Conservation (phyloP, 2,113 vertebrate genomes). For the Mixornis gularis region DNA sequence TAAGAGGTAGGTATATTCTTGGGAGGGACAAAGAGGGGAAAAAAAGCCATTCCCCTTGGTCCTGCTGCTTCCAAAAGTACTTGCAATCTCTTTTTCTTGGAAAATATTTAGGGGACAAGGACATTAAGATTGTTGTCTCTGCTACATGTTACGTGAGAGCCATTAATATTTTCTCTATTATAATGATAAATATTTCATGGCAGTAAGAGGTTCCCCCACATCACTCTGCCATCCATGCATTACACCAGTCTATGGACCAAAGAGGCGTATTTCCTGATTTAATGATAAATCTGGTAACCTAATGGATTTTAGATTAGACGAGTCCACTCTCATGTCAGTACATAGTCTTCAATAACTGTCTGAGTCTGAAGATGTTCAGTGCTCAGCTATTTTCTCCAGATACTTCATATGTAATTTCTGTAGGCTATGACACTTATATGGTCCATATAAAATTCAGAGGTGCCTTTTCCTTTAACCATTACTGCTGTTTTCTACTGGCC, state of each 20-base stretch:
- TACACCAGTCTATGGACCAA: not conserved
- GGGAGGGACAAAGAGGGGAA: not conserved
- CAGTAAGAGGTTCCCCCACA: not conserved
- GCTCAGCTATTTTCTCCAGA: not conserved
- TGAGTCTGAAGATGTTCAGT: not conserved
- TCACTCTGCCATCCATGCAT: not conserved
- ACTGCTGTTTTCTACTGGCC: not conserved
- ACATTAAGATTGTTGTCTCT: slow-evolving; percentile 32
- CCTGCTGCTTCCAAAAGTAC: not conserved
- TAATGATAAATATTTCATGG: not conserved
- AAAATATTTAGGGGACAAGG: slow-evolving; percentile 27
- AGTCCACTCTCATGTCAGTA: not conserved
- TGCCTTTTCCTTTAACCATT: not conserved
- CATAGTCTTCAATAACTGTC: not conserved
- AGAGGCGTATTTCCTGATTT: slow-evolving; percentile 10
- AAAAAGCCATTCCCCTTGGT: not conserved
- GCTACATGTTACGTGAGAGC: not conserved
- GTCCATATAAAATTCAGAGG: not conserved
- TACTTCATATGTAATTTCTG: not conserved
- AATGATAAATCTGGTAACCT: slow-evolving; percentile 4
- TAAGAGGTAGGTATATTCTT: not conserved
- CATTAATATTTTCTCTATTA: slow-evolving; percentile 16
- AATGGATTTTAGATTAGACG: slow-evolving; percentile 14
- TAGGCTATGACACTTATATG: not conserved
- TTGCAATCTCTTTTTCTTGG: slow-evolving; percentile 27